Evolutionary conservation across 2,888 invertebrate species (phyloP), one percentile per base, ranked within the genome.

Genomic region (Chymomyza caudatula): DNA sequence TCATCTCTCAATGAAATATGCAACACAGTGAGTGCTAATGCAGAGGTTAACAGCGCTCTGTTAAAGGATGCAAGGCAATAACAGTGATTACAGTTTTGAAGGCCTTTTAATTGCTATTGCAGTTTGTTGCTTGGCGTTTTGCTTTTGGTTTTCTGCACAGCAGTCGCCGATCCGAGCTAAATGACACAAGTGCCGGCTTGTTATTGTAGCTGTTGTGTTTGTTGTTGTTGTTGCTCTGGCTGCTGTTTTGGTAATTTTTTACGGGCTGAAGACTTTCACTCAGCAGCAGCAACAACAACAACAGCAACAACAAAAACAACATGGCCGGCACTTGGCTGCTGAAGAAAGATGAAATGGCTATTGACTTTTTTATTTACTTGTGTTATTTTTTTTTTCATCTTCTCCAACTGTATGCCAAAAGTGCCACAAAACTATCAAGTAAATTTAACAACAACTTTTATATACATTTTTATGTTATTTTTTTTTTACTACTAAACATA

Each of bases 291-390:
- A 20, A n/a, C n/a, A n/a, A n/a, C 3, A 22, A 47, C 15, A 47
- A 47, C 47, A 17, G n/a, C 47, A 17, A 15, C 47, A 47, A 47
- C 47, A 47, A 44, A 25, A 25, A 11, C 29, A 37, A 37, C 11
- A 37, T 37, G 29, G 29, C 11, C 29, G 25, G 43, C 43, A 43
- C 1, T 51, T 51, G 17, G 49, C 11, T 71, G 71, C 69, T 66
- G 69, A 69, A 58, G 65, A 65, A 60, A 78, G 80, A 79, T 82
- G 78, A 84, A 80, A 78, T 80, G 75, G 73, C 73, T 78, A 78
- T 84, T 76, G 80, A 84, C 78, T 81, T 25, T 37, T 37, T 37
- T 68, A 71, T 69, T 77, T 70, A 74, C 70, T 76, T 72, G 80
- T 11, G 11, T 11, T 11, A 11, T 11, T 37, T 8, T 37, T 37